Conservation (phyloP, 2,797 vertebrate genomes). For the Ambastaia sidthimunki region DNA sequence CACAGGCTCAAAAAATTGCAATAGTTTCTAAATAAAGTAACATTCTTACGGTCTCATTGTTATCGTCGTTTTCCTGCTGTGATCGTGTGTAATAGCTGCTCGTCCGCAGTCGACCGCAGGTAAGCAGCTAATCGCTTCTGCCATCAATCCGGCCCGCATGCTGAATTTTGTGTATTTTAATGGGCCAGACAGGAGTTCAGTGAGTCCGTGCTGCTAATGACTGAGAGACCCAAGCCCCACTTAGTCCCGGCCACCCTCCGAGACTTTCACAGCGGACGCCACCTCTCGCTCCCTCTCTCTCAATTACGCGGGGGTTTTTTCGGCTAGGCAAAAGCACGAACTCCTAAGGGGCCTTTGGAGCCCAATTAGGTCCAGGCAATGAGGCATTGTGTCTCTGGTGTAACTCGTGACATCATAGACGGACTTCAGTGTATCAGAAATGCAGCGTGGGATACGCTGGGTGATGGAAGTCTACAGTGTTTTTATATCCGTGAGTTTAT, state of each 20-base stretch:
- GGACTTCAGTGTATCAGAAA: constrained; percentile 8
- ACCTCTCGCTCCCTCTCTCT: constrained; percentile 5
- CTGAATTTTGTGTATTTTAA: constrained; percentile 35
- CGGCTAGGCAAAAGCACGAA: constrained; percentile 19
- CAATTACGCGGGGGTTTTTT: constrained; percentile 27
- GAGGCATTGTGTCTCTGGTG: constrained; percentile 41
- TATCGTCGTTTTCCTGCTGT: neutral
- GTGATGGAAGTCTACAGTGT: constrained; percentile 27
- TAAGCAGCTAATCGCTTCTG: constrained; percentile 29
- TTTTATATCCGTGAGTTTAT: constrained; percentile 6
- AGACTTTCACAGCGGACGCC: constrained; percentile 16
- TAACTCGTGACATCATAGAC: constrained; percentile 6
- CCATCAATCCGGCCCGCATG: constrained; percentile 38
- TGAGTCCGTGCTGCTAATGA: constrained; percentile 29
- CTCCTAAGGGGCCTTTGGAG: constrained; percentile 47
- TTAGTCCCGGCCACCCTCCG: constrained; percentile 31
- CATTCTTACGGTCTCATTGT: constrained; percentile 12
- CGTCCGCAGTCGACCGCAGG: constrained; percentile 30
- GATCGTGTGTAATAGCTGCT: constrained; percentile 36
- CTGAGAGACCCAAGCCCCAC: neutral
- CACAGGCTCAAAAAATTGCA: too few species aligned
- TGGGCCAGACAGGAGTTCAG: constrained; percentile 27
- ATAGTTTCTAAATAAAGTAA: constrained; percentile 7
- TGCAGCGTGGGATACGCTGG: constrained; percentile 5
- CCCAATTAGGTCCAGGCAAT: constrained; percentile 51